Conservation (phyloP, 2,113 vertebrate species). For the Anas platyrhynchos region DNA sequence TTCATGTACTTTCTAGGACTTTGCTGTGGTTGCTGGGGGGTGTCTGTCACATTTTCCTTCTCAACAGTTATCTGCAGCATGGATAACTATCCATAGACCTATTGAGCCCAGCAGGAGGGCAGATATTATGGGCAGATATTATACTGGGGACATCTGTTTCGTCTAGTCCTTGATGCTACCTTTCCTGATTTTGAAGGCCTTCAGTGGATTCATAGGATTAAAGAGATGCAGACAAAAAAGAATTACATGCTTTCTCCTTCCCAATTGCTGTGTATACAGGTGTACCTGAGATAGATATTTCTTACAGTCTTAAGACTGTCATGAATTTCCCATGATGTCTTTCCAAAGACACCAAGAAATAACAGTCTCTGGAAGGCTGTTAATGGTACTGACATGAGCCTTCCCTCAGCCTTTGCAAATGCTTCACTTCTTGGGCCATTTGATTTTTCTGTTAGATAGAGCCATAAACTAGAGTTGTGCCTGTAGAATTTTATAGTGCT, state of each 20-base stretch:
- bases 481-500: not conserved
- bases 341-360: not conserved
- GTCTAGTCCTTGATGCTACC: not conserved
- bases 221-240: not conserved
- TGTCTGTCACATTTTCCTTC: not conserved
- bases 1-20: not conserved
- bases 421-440: not conserved
- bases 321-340: not conserved
- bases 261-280: not conserved
- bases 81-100: too few species aligned
- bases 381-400: not conserved
- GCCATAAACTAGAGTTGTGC: not conserved
- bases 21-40: not conserved
- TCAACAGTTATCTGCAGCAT: not conserved
- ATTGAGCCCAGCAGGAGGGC: not conserved
- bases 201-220: not conserved
- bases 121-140: not conserved
- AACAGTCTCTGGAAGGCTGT: not conserved
- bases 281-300: not conserved
- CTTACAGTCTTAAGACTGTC: not conserved
- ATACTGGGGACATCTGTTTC: accelerated
- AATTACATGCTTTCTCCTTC: not conserved
- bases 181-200: not conserved
- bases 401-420: not conserved
- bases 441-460: not conserved